These are phyloP conservation scores for Tragopan temminckii DNA, from an alignment of 2,797 vertebrate genomes.

Conservation along the genomic window DNA sequence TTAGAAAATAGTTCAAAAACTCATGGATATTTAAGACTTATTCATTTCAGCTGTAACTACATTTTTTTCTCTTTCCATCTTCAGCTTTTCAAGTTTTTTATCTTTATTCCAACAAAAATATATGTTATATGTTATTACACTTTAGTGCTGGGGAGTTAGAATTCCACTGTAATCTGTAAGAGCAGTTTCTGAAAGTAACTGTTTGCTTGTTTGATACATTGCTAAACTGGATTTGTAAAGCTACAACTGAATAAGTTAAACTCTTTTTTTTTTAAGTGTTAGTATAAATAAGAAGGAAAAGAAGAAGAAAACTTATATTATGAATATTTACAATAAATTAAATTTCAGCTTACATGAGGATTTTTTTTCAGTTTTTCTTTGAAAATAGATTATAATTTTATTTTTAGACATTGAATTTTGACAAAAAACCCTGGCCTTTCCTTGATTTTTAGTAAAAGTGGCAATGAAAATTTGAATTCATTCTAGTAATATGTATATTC, in stretches of 20 bases:
- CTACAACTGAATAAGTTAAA: neutral
- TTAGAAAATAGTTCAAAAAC: slow-evolving; percentile 14
- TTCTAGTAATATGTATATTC: neutral
- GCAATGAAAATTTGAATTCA: neutral
- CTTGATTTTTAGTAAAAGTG: neutral
- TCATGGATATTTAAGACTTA: neutral
- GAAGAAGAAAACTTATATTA: rapidly evolving
- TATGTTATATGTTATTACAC: neutral
- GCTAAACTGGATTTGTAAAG: neutral
- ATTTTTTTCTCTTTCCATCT: neutral
- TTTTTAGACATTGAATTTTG: neutral
- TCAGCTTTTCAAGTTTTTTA: neutral
- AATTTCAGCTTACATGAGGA: neutral
- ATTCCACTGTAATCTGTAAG: neutral
- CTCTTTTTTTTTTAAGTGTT: neutral
- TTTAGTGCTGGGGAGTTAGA: neutral
- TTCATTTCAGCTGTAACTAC: neutral
- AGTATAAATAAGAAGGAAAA: neutral
- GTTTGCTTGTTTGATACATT: neutral
- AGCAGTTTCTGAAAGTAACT: neutral
- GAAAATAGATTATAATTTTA: neutral
- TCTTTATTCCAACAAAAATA: neutral
- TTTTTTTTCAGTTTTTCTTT: neutral
- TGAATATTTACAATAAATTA: neutral
- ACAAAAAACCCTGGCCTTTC: rapidly evolving